Evolutionary conservation across 2,113 vertebrate genomes (phyloP), one percentile per base, ranked within the genome.

Genomic region (Malaclemys terrapin): DNA sequence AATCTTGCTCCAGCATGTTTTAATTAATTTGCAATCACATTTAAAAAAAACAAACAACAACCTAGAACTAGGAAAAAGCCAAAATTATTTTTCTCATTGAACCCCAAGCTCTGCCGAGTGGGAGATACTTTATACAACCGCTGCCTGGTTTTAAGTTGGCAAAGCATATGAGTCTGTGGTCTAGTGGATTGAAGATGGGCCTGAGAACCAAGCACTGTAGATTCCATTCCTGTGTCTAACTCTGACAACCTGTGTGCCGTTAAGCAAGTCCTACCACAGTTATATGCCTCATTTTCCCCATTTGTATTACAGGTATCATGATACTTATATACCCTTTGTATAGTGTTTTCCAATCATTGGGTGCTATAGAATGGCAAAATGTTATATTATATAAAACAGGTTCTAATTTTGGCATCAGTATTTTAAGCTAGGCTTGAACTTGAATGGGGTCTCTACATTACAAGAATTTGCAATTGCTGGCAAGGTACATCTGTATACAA

Each of bases 231-330:
- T 53, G 17, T n/a, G 9, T 81, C 49, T 31, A 53, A 72, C 80
- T 27, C 31, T 90, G 57, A 47, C 90, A 89, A 95, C 83, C 80
- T 93, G 54, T 78, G 86, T 50, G 54, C 91, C 76, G 79, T 96
- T 92, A 80, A 69, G 9, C 16, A 76, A 88, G 90, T 84, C 10
- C 31, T 80, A 38, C 59, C 88, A 85, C 31, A 12, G 89, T 82
- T 29, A 6, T 65, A 78, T 89, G 31, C 35, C 53, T 92, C 72
- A 20, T 47, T 91, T 97, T 97, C 53, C 49, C 47, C 85, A 38
- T 91, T 80, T 95, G 86, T 84, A 93, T 90, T 93, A 69, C 3
- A 85, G 8, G 91, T 53, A 47, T 91, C 87, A 59, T 83, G 57
- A 72, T 29, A 82, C 5, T 5, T 0, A 1, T 93, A 79, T 25